Conservation (phyloP, 2,888 invertebrate species). For the Caenorhabditis uteleia region DNA sequence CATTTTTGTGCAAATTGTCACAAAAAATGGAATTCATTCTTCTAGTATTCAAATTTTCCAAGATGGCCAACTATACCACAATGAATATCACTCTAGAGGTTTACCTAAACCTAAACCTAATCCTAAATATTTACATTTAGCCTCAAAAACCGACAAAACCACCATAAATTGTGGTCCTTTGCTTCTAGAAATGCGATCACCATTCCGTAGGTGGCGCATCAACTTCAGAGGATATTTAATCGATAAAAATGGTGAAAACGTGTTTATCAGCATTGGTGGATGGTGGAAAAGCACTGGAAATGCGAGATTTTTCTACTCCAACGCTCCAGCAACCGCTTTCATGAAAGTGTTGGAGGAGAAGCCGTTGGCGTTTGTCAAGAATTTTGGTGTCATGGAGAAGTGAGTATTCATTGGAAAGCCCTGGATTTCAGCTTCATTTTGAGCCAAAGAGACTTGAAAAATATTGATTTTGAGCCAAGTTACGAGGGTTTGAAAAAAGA, state of each 20-base stretch:
- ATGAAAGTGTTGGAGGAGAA: conserved; percentile 11
- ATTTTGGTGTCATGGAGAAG: conserved; percentile 16
- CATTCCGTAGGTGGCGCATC: conserved; percentile 56
- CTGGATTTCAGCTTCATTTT: too few relatives aligned
- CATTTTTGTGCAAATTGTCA: conserved; percentile 18
- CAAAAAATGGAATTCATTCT: conserved; percentile 8
- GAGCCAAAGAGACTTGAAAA: too few relatives aligned
- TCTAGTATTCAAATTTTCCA: conserved; percentile 18
- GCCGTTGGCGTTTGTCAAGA: conserved; percentile 10
- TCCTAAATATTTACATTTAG: too few relatives aligned
- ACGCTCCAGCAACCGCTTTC: conserved; percentile 12
- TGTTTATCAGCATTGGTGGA: conserved; percentile 39
- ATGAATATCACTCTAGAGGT: conserved; percentile 6
- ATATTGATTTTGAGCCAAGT: too few relatives aligned
- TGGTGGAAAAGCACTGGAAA: conserved; percentile 54
- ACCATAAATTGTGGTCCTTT: conserved; percentile 41
- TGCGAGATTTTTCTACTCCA: conserved; percentile 43
- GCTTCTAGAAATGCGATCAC: conserved; percentile 47
- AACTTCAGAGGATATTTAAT: conserved; percentile 51
- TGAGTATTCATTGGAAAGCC: too few relatives aligned
- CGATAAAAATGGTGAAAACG: conserved; percentile 7
- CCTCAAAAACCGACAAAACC: not conserved
- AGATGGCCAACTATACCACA: conserved; percentile 7
- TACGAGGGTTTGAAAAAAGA: too few relatives aligned
- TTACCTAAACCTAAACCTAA: too few relatives aligned